A percentile compares a stretch with the other conserved stretches of the same genome.
These are phyloP conservation scores for Camponotus fellah DNA, from an alignment of 2,888 invertebrate species.

Conservation along the genomic window DNA sequence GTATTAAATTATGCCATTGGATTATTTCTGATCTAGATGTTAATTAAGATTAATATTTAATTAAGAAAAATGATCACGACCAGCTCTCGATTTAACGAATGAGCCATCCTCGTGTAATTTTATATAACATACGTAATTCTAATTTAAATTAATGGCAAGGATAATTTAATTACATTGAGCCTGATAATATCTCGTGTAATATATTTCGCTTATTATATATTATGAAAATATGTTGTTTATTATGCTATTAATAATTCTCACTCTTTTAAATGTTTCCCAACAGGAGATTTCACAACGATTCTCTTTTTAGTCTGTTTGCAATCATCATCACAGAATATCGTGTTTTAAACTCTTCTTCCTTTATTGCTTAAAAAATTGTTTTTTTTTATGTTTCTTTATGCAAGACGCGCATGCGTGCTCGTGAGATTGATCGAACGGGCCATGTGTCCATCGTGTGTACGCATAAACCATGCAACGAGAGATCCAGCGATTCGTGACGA, in stretches of 20 bases:
- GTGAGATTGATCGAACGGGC: slow-evolving; percentile 68
- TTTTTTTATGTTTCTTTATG: slow-evolving; percentile 41
- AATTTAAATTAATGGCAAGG: neutral
- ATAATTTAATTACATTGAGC: slow-evolving; percentile 29
- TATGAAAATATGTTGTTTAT: slow-evolving; percentile 25
- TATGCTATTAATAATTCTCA: neutral
- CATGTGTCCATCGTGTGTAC: slow-evolving; percentile 68
- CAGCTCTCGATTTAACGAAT: slow-evolving; percentile 3
- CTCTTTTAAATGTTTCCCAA: neutral
- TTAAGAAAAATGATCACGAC: neutral
- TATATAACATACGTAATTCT: slow-evolving; percentile 1
- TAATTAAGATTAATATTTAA: slow-evolving; percentile 39
- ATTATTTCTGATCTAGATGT: slow-evolving; percentile 5
- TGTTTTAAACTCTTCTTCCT: neutral
- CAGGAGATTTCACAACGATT: neutral
- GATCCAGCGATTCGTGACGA: slow-evolving; percentile 75
- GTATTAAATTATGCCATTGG: neutral
- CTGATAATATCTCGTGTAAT: neutral
- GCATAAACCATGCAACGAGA: slow-evolving; percentile 75
- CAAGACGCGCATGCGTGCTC: slow-evolving; percentile 67
- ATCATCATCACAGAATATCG: neutral
- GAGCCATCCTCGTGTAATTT: slow-evolving; percentile 18
- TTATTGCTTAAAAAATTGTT: neutral
- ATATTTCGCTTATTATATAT: neutral
- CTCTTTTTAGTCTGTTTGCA: neutral